phyloP scores from a whole-genome alignment of 2,888 invertebrate genomes.

The Torymus auratus region DNA sequence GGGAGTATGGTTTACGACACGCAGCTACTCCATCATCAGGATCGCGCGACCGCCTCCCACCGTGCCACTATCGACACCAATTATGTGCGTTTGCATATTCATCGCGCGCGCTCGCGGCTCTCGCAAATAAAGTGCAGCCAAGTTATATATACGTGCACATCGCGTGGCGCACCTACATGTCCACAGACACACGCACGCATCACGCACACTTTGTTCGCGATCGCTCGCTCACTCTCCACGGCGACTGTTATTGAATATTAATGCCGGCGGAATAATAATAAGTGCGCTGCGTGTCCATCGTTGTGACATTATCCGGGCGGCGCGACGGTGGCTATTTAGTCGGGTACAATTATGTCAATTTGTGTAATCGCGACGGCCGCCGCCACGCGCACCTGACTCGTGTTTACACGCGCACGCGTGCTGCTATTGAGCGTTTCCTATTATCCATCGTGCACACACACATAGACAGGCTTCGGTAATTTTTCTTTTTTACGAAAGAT shows the following conservation, averaged over 20 bases:
- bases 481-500: no score
- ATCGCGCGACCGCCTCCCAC: no score
- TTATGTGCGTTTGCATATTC: conserved; percentile 30
- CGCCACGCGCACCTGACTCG: not conserved
- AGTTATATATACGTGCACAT: not conserved
- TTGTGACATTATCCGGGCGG: conserved; percentile 18
- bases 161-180: not conserved
- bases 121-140: conserved; percentile 25
- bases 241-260: conserved; percentile 48
- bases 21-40: no score
- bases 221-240: not conserved
- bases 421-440: no score
- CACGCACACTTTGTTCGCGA: conserved; percentile 19
- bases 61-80: conserved; percentile 21
- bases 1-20: no score
- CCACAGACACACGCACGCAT: not conserved
- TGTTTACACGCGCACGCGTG: not conserved
- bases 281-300: not conserved
- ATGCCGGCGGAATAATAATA: conserved; percentile 45
- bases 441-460: no score
- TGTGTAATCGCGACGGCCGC: conserved; percentile 31
- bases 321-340: conserved; percentile 12
- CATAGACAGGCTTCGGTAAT: no score
- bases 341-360: conserved; percentile 45
- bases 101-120: not conserved